Evolutionary conservation across 2,888 invertebrate genomes (phyloP), one percentile per base, ranked within the genome.

Genomic region (Mesodorylaimus sp.): DNA sequence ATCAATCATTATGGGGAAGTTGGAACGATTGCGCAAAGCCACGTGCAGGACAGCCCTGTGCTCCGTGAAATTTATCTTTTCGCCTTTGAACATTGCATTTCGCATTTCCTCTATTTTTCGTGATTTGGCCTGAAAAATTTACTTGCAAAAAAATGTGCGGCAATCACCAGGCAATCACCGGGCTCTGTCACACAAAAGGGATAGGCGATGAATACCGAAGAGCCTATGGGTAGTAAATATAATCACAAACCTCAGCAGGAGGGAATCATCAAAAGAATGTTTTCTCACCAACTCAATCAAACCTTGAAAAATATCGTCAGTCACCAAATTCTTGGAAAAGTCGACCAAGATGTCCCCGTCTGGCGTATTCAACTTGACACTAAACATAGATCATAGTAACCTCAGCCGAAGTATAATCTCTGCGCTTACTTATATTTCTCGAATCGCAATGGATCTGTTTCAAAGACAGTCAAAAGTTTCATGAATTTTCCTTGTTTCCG

Each of bases 41-140:
- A 83, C 75, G 67, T 99, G 97, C 7, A 99, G 73, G 0, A 99
- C 97, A 19, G 95, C 84, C 49, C 97, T 77, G 65, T 84, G 78
- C 70, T 99, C 97, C 0, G 97, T 97, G 65, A 89, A 86, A 73
- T 99, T 99, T 56, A 99, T 95, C 68, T 84, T 86, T 61, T 83
- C 76, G n/a, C 93, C 97, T 45, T 61, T 60, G 62, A 80, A 95
- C 93, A 97, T 91, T 26, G 82, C 83, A 70, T 84, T 79, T 55
- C 93, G 76, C 27, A 85, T 83, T 59, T 79, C 75, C 63, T 82
- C 83, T 29, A 99, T 79, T 59, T 82, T 79, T 16, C 93, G 75
- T 41, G 78, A 78, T 58, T 70, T 71, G 3, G 78, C 79, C 77
- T 79, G 56, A 29, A 61, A 58, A 50, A 2, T 36, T 16, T 39